Conservation (phyloP, 2,888 invertebrate genomes). For the Drosophila helvetica region DNA sequence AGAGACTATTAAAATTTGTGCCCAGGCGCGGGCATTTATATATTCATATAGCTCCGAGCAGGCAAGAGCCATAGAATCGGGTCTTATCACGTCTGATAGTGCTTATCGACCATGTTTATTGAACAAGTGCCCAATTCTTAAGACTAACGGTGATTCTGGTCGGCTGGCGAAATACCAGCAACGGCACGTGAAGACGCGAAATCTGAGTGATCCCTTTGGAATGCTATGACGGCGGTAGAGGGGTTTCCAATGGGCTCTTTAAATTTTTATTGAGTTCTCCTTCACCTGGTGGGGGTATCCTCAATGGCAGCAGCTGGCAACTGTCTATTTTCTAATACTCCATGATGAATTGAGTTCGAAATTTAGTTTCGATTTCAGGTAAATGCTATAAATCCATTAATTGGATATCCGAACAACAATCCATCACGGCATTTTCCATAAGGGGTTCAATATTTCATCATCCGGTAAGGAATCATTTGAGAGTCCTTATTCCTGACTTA, state of each 20-base stretch:
- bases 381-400: background rate
- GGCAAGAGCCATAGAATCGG: slow-evolving; percentile 1
- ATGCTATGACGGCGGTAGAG: background rate
- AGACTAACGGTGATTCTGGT: slow-evolving; percentile 36
- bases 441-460: background rate
- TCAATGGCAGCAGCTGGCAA: background rate
- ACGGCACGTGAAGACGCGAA: slow-evolving; percentile 7
- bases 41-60: slow-evolving; percentile 17
- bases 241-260: too few relatives aligned
- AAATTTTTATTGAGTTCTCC: too few relatives aligned
- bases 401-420: background rate
- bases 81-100: slow-evolving; percentile 36
- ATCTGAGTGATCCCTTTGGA: background rate
- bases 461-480: too few relatives aligned
- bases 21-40: slow-evolving; percentile 10
- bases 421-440: background rate
- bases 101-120: slow-evolving; percentile 34
- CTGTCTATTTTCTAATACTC: too few relatives aligned
- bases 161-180: slow-evolving; percentile 26
- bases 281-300: background rate
- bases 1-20: slow-evolving; percentile 34
- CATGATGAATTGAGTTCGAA: background rate
- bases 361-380: background rate
- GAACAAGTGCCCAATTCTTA: slow-evolving; percentile 27
- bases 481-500: background rate